phyloP scores from a whole-genome alignment of 2,113 vertebrate genomes.

The Esox niger region DNA sequence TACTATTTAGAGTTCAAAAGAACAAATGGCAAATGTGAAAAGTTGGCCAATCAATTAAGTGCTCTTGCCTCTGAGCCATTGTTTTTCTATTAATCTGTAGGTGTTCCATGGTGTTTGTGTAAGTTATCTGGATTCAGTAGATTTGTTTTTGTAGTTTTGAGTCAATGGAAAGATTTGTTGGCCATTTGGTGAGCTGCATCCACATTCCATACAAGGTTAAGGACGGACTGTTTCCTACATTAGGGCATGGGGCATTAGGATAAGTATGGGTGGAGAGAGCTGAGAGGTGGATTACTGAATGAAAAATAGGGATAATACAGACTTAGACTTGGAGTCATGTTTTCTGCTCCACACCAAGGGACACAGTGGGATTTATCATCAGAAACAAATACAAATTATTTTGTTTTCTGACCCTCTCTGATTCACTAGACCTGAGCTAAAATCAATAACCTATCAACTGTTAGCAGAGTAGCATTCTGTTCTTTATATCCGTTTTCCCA shows the following conservation, averaged over 20 bases:
- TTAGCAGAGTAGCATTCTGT: constrained; percentile 8
- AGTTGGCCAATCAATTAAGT: neutral
- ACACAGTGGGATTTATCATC: neutral
- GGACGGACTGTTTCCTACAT: constrained; percentile 18
- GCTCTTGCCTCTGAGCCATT: neutral
- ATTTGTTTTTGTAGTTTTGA: neutral
- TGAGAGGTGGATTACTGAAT: constrained; percentile 8
- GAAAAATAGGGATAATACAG: constrained; percentile 23
- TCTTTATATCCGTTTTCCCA: neutral
- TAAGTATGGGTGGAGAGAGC: constrained; percentile 21
- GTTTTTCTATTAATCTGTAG: neutral
- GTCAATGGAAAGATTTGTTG: constrained; percentile 27
- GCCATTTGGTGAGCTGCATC: constrained; percentile 14
- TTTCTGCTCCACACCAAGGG: neutral
- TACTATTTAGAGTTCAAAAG: neutral
- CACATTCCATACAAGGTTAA: constrained; percentile 27
- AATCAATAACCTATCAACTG: constrained; percentile 22
- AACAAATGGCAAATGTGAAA: neutral
- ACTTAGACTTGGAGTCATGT: neutral
- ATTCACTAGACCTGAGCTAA: constrained; percentile 3
- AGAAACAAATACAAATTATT: neutral
- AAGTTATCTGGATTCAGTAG: neutral
- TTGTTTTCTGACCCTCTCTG: constrained; percentile 11
- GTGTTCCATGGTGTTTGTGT: too few species aligned
- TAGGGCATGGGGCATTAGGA: constrained; percentile 6